Evolutionary conservation across 2,888 invertebrate genomes (phyloP).

Genomic region (Lycophotia porphyrea): DNA sequence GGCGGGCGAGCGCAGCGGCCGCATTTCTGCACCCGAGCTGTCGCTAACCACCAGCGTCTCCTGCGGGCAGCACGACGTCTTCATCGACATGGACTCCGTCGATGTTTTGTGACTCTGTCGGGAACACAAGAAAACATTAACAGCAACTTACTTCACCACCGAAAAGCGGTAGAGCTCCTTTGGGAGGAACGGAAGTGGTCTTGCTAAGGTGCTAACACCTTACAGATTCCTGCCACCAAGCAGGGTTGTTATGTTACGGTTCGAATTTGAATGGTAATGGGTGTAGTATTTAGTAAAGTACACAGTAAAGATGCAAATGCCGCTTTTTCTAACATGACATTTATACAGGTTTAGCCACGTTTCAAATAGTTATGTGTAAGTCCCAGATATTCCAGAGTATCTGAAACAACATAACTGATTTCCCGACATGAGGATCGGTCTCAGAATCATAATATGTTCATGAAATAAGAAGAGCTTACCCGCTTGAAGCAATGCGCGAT

Average conservation of each 20-base stretch:
- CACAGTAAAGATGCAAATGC: neutral
- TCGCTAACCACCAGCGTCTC: constrained; percentile 84
- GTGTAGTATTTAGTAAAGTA: neutral
- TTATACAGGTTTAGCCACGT: neutral
- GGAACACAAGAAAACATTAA: constrained; percentile 12
- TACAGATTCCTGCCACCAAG: neutral
- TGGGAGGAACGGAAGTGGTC: neutral
- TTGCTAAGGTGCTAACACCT: neutral
- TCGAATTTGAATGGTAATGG: neutral
- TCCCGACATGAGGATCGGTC: too few species aligned
- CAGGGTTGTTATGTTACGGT: neutral
- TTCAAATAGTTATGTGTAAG: neutral
- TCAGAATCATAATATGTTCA: neutral
- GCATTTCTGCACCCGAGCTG: constrained; percentile 82
- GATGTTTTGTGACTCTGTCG: constrained; percentile 85
- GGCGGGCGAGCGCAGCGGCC: constrained; percentile 74
- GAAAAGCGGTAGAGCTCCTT: neutral
- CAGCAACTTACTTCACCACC: neutral
- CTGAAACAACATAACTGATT: neutral
- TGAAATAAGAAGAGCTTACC: constrained; percentile 66
- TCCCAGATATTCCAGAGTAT: neutral
- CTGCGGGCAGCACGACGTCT: constrained; percentile 86
- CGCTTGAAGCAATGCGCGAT: constrained; percentile 84
- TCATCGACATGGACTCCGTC: constrained; percentile 85
- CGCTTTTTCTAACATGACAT: neutral